phyloP scores from a whole-genome alignment of 2,797 vertebrate genomes.

The Crocidura indochinensis region DNA sequence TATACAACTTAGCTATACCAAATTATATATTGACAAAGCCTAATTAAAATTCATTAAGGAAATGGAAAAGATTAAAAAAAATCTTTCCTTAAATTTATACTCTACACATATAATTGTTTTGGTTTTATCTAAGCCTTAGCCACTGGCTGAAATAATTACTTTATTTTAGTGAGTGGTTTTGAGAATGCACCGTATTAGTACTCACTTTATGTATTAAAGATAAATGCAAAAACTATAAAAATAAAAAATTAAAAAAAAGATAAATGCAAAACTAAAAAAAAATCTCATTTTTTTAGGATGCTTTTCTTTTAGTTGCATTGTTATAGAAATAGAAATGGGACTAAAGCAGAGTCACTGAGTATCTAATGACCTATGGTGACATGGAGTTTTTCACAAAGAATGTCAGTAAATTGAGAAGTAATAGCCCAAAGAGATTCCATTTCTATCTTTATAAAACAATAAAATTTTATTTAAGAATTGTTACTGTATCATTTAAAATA shows the following conservation, averaged over 20 bases:
- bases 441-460: neutral
- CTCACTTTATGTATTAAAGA: neutral
- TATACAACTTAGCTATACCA: neutral
- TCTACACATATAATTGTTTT: no score
- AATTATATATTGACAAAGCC: neutral
- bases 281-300: neutral
- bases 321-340: no score
- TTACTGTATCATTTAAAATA: neutral
- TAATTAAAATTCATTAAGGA: neutral
- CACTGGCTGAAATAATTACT: neutral
- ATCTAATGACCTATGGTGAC: no score
- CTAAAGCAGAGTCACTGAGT: no score
- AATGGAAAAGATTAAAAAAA: neutral
- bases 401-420: no score
- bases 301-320: neutral
- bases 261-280: neutral
- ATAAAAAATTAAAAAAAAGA: no score
- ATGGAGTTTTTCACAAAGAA: no score
- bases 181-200: neutral
- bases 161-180: conserved; percentile 1
- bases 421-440: no score
- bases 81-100: neutral
- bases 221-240: neutral
- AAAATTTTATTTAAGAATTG: neutral
- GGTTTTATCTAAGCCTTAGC: conserved; percentile 33